Conservation (phyloP, 2,888 invertebrate genomes). For the Napeogenes inachia region DNA sequence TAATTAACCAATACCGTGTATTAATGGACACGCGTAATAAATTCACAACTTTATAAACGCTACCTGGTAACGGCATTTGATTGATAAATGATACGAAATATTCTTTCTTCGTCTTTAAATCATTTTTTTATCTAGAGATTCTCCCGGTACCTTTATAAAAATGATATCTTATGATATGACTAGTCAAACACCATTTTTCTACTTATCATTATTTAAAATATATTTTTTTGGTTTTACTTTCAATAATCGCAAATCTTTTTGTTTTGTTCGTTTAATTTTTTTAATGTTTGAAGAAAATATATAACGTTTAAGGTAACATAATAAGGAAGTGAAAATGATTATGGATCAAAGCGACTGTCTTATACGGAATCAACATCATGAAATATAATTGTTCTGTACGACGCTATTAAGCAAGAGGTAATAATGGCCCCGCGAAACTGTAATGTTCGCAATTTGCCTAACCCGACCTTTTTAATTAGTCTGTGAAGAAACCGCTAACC, state of each 20-base stretch:
- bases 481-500: conserved; percentile 43
- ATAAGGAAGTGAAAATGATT: conserved; percentile 18
- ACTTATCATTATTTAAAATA: too few relatives aligned
- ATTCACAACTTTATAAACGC: conserved; percentile 28
- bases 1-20: not conserved
- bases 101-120: conserved; percentile 24
- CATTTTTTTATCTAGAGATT: not conserved
- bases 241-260: too few relatives aligned
- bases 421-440: conserved; percentile 57
- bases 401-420: conserved; percentile 41
- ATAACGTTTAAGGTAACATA: not conserved
- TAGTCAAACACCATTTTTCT: too few relatives aligned
- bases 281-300: conserved; percentile 2
- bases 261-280: not conserved
- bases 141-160: too few relatives aligned
- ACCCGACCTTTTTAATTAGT: conserved; percentile 57
- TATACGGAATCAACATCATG: conserved; percentile 30
- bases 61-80: conserved; percentile 34
- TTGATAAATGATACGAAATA: conserved; percentile 32
- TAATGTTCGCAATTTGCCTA: conserved; percentile 56
- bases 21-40: conserved; percentile 24
- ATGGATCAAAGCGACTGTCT: conserved; percentile 6
- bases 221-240: too few relatives aligned
- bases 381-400: conserved; percentile 34
- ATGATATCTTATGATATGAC: too few relatives aligned